These are phyloP conservation scores for Xiphorhynchus erythropygius DNA, from an alignment of 2,797 vertebrate species.

Conservation along the genomic window DNA sequence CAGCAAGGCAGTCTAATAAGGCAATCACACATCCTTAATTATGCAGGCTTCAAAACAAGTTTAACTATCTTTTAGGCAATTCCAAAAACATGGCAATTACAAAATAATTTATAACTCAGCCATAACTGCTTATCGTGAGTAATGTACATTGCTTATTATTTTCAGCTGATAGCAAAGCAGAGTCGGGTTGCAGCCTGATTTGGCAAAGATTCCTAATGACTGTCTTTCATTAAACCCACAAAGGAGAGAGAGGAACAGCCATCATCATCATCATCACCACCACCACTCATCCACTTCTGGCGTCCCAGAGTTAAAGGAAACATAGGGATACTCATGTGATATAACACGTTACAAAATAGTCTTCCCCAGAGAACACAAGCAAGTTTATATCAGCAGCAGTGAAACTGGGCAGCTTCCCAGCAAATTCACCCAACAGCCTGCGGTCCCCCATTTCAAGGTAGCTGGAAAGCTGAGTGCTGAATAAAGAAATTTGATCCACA, in stretches of 20 bases:
- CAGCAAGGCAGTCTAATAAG: neutral
- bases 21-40: neutral
- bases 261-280: neutral
- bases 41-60: neutral
- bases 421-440: neutral
- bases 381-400: slow-evolving; percentile 37
- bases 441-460: slow-evolving; percentile 55
- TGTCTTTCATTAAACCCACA: neutral
- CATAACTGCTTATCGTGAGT: neutral
- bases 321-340: neutral
- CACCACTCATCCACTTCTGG: neutral
- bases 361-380: slow-evolving; percentile 17
- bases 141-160: neutral
- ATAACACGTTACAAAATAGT: neutral
- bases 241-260: neutral
- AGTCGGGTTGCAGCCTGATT: neutral
- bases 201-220: neutral
- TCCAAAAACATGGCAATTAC: neutral
- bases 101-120: neutral
- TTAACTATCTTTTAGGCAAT: neutral
- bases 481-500: slow-evolving; percentile 24
- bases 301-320: neutral
- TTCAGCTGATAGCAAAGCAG: neutral
- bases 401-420: slow-evolving; percentile 35
- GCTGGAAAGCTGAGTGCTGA: slow-evolving; percentile 1